phyloP scores from a whole-genome alignment of 2,888 invertebrate genomes.

The Liodrosophila aerea region DNA sequence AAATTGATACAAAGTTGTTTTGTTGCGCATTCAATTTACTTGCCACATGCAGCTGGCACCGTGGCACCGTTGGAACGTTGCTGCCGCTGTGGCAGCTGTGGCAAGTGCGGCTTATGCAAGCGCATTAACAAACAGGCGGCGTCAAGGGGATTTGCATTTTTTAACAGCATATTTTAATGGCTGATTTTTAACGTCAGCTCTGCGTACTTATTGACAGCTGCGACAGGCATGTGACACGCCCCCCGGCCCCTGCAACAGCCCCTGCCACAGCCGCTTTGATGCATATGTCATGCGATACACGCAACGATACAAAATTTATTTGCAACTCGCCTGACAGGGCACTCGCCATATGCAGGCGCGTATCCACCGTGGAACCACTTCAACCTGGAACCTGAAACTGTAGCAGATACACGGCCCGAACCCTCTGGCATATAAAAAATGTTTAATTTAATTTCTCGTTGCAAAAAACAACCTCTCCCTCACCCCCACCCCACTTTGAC shows the following conservation, averaged over 20 bases:
- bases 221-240: slow-evolving; percentile 53
- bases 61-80: slow-evolving; percentile 15
- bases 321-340: slow-evolving; percentile 54
- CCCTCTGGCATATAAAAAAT: slow-evolving; percentile 58
- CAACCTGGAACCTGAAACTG: not conserved
- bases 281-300: slow-evolving; percentile 77
- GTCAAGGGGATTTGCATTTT: slow-evolving; percentile 61
- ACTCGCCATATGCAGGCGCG: slow-evolving; percentile 34
- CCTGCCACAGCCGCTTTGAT: slow-evolving; percentile 50
- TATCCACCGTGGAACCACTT: not conserved
- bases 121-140: slow-evolving; percentile 66
- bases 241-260: not conserved
- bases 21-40: slow-evolving; percentile 52
- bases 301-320: slow-evolving; percentile 72
- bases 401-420: not conserved
- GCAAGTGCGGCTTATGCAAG: slow-evolving; percentile 62
- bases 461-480: slow-evolving; percentile 41
- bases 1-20: slow-evolving; percentile 57
- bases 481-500: slow-evolving; percentile 4
- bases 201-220: slow-evolving; percentile 77
- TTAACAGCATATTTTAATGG: slow-evolving; percentile 77
- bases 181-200: slow-evolving; percentile 75
- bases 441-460: slow-evolving; percentile 68
- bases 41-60: slow-evolving; percentile 50
- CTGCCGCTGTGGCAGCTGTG: slow-evolving; percentile 34